Evolutionary conservation across 2,888 invertebrate species (phyloP).

Genomic region (Tortrix viridana): DNA sequence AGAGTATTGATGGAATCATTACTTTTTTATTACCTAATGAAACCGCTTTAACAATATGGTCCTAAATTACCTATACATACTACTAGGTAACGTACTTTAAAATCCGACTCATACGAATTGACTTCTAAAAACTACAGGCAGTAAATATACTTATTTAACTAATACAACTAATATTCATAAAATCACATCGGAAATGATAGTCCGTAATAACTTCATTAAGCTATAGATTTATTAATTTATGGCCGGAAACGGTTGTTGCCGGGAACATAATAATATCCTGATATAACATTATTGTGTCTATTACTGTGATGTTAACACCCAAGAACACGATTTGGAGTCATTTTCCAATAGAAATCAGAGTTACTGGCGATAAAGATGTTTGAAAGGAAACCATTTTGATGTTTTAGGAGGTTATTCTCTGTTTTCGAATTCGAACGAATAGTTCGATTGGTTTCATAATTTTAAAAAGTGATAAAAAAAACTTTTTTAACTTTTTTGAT

Average conservation of each 20-base stretch:
- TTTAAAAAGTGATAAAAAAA: too few relatives aligned
- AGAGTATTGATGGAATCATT: too few relatives aligned
- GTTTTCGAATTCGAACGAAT: background rate
- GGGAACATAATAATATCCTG: slow-evolving; percentile 21
- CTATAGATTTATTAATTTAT: slow-evolving; percentile 21
- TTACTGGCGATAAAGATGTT: background rate
- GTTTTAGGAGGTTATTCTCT: background rate
- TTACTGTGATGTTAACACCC: slow-evolving; percentile 1
- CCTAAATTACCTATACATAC: too few relatives aligned
- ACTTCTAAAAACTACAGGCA: background rate
- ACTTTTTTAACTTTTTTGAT: too few relatives aligned
- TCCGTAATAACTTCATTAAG: slow-evolving; percentile 21
- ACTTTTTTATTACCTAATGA: too few relatives aligned
- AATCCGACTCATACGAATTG: too few relatives aligned
- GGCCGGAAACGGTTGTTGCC: slow-evolving; percentile 12
- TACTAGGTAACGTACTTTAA: too few relatives aligned
- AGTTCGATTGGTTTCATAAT: background rate
- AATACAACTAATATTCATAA: background rate
- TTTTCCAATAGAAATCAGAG: too few relatives aligned
- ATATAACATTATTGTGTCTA: slow-evolving; percentile 7
- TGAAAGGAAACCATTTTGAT: background rate
- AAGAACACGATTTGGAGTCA: too few relatives aligned
- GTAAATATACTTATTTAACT: slow-evolving; percentile 5
- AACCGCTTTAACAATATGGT: too few relatives aligned
- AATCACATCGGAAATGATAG: slow-evolving; percentile 16